Evolutionary conservation across 1,140 invertebrate genomes (phyloP), one percentile per base, ranked within the genome.

Genomic region (Brachionus rotundiformis): DNA sequence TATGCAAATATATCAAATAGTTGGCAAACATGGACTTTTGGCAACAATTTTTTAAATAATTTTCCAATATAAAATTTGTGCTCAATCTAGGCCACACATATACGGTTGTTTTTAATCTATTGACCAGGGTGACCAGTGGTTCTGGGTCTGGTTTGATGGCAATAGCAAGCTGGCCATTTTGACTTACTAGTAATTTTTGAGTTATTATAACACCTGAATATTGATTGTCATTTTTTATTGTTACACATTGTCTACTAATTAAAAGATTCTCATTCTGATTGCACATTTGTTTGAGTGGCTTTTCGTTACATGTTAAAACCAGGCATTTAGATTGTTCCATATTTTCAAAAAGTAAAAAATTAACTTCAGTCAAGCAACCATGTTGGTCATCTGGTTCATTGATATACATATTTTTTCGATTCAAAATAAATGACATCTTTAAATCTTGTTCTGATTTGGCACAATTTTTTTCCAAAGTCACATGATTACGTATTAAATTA

Each of bases 61-160:
- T 54, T 39, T 79, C 76, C 10, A 61, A 25, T 19, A 79, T 39
- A 79, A 79, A 79, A 54, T 79, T 79, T 25, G 47, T 79, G 36
- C 76, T 79, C 29, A 79, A 33, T 33, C 76, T 23, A 39, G 76
- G 76, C 76, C 76, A 79, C 0, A 79, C 76, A 29, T 39, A 79
- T n/a, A 79, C 23, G n/a, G n/a, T 49, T 10, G 6, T 16, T 3
- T 79, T 25, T 4, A 79, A 39, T 4, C n/a, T 33, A 63, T 79
- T 79, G 5, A 27, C 11, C 2, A 79, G 11, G 6, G 23, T 59
- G 6, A 63, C 76, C 23, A 79, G 25, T 29, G 31, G 44, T 13
- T 39, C 31, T 16, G 4, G 16, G n/a, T 79, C 76, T 3, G 6
- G 16, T 59, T 79, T 54, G 5, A 79, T 13, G 1, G 25, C 29